phyloP scores from a whole-genome alignment of 1,140 invertebrate species.

The Sycobia sp. region DNA sequence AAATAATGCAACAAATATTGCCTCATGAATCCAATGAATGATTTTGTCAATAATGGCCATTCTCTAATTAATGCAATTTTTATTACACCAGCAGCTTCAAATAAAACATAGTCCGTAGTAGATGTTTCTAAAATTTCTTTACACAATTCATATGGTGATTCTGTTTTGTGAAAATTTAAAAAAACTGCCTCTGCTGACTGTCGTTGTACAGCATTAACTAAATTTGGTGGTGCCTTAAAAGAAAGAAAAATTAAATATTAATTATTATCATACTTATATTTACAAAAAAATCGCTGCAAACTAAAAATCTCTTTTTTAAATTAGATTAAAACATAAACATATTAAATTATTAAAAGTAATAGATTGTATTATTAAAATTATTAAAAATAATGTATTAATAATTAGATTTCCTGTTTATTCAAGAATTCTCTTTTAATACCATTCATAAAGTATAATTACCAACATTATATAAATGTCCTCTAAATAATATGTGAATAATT shows the following conservation, averaged over 20 bases:
- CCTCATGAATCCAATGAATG: constrained; percentile 73
- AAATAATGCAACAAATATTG: constrained; percentile 82
- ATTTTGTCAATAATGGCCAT: constrained; percentile 73
- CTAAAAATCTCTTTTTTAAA: too few species aligned
- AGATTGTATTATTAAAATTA: too few species aligned
- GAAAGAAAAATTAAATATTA: constrained; percentile 4
- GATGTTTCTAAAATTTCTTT: constrained; percentile 80
- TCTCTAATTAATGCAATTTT: constrained; percentile 83
- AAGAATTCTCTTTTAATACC: too few species aligned
- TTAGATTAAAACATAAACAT: too few species aligned
- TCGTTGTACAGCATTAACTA: constrained; percentile 78
- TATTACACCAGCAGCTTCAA: constrained; percentile 84
- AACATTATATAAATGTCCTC: too few species aligned
- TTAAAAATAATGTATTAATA: too few species aligned
- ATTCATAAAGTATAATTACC: too few species aligned
- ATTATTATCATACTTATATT: too few species aligned
- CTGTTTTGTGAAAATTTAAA: constrained; percentile 79
- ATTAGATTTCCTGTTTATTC: too few species aligned
- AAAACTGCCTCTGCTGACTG: constrained; percentile 80
- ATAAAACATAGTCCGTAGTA: constrained; percentile 81
- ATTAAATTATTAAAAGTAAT: too few species aligned
- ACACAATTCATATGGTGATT: constrained; percentile 81
- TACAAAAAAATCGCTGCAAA: too few species aligned
- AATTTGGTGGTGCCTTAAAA: constrained; percentile 79
- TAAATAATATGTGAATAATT: too few species aligned